These are phyloP conservation scores for Ligdia adustata DNA, from an alignment of 2,888 invertebrate species.

Conservation along the genomic window DNA sequence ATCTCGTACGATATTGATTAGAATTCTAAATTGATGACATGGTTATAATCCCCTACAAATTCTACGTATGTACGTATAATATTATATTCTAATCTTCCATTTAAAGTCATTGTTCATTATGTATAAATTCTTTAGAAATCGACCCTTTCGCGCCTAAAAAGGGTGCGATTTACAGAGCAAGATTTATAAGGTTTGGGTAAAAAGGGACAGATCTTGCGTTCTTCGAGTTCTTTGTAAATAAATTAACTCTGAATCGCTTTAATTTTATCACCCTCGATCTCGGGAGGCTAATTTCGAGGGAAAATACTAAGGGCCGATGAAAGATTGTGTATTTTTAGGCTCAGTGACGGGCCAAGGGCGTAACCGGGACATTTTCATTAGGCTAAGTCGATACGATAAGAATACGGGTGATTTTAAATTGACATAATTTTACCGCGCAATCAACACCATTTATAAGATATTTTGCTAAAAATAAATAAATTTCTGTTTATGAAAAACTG, in stretches of 20 bases:
- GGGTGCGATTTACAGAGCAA: conserved; percentile 4
- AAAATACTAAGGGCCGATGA: conserved; percentile 6
- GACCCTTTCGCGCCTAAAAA: conserved; percentile 8
- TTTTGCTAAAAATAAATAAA: too few relatives aligned
- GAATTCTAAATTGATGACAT: too few relatives aligned
- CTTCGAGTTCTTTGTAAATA: conserved; percentile 14
- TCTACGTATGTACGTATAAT: too few relatives aligned
- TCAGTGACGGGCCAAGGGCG: neutral
- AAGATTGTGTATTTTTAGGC: conserved; percentile 2
- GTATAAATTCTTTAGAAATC: conserved; percentile 5
- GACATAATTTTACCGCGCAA: too few relatives aligned
- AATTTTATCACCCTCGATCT: conserved; percentile 8
- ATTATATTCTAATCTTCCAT: conserved; percentile 6
- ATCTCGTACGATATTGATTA: too few relatives aligned
- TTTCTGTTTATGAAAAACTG: too few relatives aligned
- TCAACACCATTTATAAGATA: too few relatives aligned
- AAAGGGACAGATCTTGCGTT: conserved; percentile 12
- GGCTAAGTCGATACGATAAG: too few relatives aligned
- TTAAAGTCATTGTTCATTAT: conserved; percentile 8
- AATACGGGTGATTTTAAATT: too few relatives aligned
- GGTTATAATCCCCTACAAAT: too few relatives aligned
- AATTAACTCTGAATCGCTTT: conserved; percentile 20
- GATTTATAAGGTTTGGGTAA: conserved; percentile 7
- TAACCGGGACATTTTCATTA: neutral
- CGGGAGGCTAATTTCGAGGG: conserved; percentile 4